Evolutionary conservation across 1,140 invertebrate genomes (phyloP).

Genomic region (Arion vulgaris): DNA sequence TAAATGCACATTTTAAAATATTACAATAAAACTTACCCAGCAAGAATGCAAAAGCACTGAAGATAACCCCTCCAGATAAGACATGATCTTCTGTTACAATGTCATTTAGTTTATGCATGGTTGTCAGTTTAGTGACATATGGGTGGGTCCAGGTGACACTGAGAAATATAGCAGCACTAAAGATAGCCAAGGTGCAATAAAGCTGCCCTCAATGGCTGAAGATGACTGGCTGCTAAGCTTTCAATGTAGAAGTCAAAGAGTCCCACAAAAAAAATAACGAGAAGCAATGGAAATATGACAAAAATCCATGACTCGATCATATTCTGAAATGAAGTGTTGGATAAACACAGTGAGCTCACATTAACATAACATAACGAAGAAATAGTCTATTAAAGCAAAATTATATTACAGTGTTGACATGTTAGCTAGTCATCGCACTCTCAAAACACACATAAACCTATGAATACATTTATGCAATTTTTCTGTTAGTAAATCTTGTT

Average conservation of each 20-base stretch:
- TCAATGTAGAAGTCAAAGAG: constrained; percentile 76
- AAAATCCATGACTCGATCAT: constrained; percentile 67
- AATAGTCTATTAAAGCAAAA: no score
- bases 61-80: constrained; percentile 73
- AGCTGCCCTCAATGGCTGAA: constrained; percentile 62
- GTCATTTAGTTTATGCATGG: constrained; percentile 62
- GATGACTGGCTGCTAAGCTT: constrained; percentile 65
- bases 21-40: constrained; percentile 63
- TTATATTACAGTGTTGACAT: no score
- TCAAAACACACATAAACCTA: no score
- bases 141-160: constrained; percentile 70
- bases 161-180: constrained; percentile 64
- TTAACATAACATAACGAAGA: no score
- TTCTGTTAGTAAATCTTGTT: no score
- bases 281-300: constrained; percentile 69
- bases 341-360: not conserved
- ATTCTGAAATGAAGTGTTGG: constrained; percentile 51
- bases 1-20: no score
- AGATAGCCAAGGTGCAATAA: constrained; percentile 65
- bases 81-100: constrained; percentile 73
- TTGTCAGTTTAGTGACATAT: constrained; percentile 64
- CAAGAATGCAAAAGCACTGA: constrained; percentile 72
- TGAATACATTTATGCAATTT: no score
- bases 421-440: no score
- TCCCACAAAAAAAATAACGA: constrained; percentile 72